Percentiles rank a stretch among this genome's conserved stretches.
These are phyloP conservation scores for Hirudinaria manillensis DNA, from an alignment of 2,888 invertebrate genomes.

Conservation along the genomic window DNA sequence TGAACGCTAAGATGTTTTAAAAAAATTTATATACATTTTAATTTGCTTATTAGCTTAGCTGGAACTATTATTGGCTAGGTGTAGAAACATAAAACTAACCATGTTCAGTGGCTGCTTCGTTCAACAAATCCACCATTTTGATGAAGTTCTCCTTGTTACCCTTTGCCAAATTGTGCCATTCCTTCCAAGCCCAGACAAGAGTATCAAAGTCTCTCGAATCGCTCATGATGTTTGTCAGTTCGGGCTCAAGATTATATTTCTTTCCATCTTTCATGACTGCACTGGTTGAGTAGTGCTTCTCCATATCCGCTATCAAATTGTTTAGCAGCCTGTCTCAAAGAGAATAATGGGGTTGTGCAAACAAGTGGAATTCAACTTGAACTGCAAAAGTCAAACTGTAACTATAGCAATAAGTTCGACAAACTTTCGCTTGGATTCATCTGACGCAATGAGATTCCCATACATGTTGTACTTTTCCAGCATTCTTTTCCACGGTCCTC, in stretches of 20 bases:
- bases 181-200: conserved; percentile 40
- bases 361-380: too few relatives aligned
- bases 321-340: not conserved
- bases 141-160: conserved; percentile 60
- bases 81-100: conserved; percentile 56
- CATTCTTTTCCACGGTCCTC: not conserved
- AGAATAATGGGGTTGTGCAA: too few relatives aligned
- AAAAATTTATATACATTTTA: too few relatives aligned
- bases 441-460: not conserved
- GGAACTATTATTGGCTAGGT: too few relatives aligned
- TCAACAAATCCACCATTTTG: conserved; percentile 71
- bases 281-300: conserved; percentile 60
- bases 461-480: not conserved
- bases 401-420: too few relatives aligned
- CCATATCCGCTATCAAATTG: conserved; percentile 49
- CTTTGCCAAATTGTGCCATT: conserved; percentile 40
- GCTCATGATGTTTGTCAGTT: conserved; percentile 41
- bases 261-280: conserved; percentile 56
- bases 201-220: conserved; percentile 37
- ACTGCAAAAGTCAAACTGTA: too few relatives aligned
- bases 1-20: too few relatives aligned
- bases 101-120: conserved; percentile 67
- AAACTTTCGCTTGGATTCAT: not conserved
- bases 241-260: conserved; percentile 45
- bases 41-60: too few relatives aligned